Evolutionary conservation across 2,888 invertebrate species (phyloP), one percentile per base, ranked within the genome.

Genomic region (Scaptomyza caliginosa): DNA sequence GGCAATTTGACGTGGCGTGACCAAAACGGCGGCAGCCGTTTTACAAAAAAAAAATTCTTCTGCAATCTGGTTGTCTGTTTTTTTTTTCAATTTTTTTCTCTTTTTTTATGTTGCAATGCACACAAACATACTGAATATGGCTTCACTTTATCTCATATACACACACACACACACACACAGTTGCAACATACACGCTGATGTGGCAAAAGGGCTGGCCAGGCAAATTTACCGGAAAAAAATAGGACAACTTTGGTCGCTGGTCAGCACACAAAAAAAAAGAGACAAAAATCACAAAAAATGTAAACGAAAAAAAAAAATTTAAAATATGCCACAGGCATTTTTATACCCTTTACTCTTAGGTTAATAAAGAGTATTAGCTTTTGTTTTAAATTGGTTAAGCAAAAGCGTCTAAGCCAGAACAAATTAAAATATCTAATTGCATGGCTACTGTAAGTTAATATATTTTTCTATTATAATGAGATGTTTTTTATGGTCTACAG

Each of bases 1-100:
- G 74, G 86, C 86, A 69, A 80, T 80, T 86, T 86, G 86, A 84
- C 73, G 67, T 64, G 80, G 63, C 86, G 65, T 80, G 86, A 83
- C 79, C 86, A 72, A 65, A 75, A 63, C 71, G 56, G 48, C 51
- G 32, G 45, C 54, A 59, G 54, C 63, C 52, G 62, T 49, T 64
- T 36, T 63, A 43, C 55, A 17, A 57, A 56, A 65, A 34, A 34
- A 34, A 34, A 32, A 24, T 24, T 60, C 56, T 56, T 57, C 32
- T 34, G 38, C 67, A 23, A 45, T 74, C 49, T 54, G 52, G 45
- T 48, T 66, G 49, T 50, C 32, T 55, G 51, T 39, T 36, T 64
- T 38, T 43, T 40, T 54, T 13, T 46, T n/a, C n/a, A n/a, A n/a
- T n/a, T 54, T 36, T 4, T 60, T 57, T 64, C 58, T 65, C 66